Evolutionary conservation across 2,113 vertebrate species (phyloP).

Genomic region (Suricata suricatta): DNA sequence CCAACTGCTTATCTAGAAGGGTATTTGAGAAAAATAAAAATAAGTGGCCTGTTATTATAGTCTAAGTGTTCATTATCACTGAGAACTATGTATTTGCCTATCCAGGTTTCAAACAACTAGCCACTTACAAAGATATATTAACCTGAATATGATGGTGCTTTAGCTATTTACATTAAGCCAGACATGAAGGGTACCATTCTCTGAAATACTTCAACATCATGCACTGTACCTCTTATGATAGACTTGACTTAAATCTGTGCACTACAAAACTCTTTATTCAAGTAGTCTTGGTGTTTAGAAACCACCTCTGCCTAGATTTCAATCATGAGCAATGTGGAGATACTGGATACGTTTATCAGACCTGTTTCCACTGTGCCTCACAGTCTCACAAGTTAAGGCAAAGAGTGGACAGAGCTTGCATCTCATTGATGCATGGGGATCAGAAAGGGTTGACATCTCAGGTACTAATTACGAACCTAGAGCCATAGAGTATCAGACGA

Average conservation of each 20-base stretch:
- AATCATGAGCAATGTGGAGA: neutral
- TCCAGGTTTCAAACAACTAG: neutral
- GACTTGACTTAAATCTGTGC: neutral
- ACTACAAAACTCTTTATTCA: neutral
- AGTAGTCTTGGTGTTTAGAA: neutral
- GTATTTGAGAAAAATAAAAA: conserved; percentile 32
- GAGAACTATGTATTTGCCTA: neutral
- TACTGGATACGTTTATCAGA: neutral
- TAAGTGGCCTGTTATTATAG: neutral
- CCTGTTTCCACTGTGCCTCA: neutral
- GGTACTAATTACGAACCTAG: neutral
- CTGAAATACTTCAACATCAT: neutral
- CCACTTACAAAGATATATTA: neutral
- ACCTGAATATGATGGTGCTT: neutral
- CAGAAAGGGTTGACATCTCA: neutral
- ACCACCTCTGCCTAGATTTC: neutral
- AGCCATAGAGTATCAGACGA: neutral
- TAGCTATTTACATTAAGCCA: neutral
- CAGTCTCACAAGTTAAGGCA: neutral
- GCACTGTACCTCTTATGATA: neutral
- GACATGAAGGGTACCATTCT: neutral
- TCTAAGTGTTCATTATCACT: neutral
- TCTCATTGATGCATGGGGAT: neutral
- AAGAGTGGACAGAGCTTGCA: neutral
- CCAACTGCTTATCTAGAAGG: neutral